A percentile compares a stretch with the other conserved stretches of the same genome.
phyloP scores from a whole-genome alignment of 92 coral and sea anemone species.

The Actinostola sp. region DNA sequence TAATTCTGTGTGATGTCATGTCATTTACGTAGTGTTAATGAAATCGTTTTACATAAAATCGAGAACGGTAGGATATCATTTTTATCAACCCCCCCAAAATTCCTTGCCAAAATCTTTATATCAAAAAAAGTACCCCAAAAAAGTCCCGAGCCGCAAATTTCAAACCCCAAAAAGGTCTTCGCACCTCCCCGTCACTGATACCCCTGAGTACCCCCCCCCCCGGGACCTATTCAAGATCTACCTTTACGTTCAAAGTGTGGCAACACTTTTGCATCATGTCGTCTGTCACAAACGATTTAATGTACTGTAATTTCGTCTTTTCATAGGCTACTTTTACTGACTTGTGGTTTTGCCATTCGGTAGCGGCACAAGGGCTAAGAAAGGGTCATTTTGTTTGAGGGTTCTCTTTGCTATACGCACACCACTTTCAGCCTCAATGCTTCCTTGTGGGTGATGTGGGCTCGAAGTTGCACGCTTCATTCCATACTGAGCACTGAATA shows the following conservation, averaged over 20 bases:
- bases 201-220: too few relatives aligned
- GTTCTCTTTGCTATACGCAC: slow-evolving; percentile 51
- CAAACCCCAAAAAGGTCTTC: too few relatives aligned
- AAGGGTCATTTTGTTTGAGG: slow-evolving; percentile 58
- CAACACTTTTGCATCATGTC: slow-evolving; percentile 15
- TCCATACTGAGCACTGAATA: slow-evolving; percentile 37
- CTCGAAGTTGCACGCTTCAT: slow-evolving; percentile 55
- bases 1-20: too few relatives aligned
- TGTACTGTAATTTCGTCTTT: slow-evolving; percentile 10
- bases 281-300: slow-evolving; percentile 5
- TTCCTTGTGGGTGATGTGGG: slow-evolving; percentile 58
- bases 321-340: slow-evolving; percentile 2
- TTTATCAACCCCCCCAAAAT: too few relatives aligned
- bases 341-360: slow-evolving; percentile 17
- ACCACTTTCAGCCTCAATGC: slow-evolving; percentile 52
- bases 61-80: too few relatives aligned
- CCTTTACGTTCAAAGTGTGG: slow-evolving; percentile 3
- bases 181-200: too few relatives aligned
- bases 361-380: slow-evolving; percentile 36
- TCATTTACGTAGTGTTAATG: too few relatives aligned
- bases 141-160: too few relatives aligned
- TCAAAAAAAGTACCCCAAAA: too few relatives aligned
- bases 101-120: too few relatives aligned
- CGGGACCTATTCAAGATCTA: too few relatives aligned
- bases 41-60: too few relatives aligned